Conservation (phyloP, 2,888 invertebrate genomes). For the Lithophane leautieri region DNA sequence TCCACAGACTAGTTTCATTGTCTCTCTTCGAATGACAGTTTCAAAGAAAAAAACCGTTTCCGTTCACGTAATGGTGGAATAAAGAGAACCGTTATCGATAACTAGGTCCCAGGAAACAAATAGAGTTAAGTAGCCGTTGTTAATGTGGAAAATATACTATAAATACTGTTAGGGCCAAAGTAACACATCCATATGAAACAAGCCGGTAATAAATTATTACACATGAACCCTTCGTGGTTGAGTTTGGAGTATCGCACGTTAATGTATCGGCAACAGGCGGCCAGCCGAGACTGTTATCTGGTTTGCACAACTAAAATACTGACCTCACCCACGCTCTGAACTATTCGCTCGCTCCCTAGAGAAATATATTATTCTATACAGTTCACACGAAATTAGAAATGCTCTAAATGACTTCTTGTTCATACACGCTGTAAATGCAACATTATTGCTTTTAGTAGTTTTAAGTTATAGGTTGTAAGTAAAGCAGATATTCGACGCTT, state of each 20-base stretch:
- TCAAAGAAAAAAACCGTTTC: conserved; percentile 27
- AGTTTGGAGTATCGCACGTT: conserved; percentile 80
- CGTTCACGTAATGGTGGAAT: conserved; percentile 40
- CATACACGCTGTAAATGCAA: conserved; percentile 13
- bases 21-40: conserved; percentile 28
- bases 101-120: conserved; percentile 16
- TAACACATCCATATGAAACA: conserved; percentile 72
- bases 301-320: conserved; percentile 80
- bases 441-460: conserved; percentile 8
- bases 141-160: conserved; percentile 60
- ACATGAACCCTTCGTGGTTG: conserved; percentile 84
- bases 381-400: conserved; percentile 74
- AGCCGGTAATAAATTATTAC: conserved; percentile 86
- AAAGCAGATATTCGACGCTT: neutral
- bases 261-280: conserved; percentile 79
- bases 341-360: conserved; percentile 52
- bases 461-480: neutral
- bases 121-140: conserved; percentile 29
- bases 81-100: conserved; percentile 23
- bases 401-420: conserved; percentile 44
- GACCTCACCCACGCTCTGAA: conserved; percentile 64
- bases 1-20: conserved; percentile 40
- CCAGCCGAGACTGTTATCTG: conserved; percentile 75
- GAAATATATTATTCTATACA: conserved; percentile 74
- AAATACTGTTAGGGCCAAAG: conserved; percentile 69